phyloP scores from a whole-genome alignment of 2,888 invertebrate genomes.

The Coenonympha glycerion region DNA sequence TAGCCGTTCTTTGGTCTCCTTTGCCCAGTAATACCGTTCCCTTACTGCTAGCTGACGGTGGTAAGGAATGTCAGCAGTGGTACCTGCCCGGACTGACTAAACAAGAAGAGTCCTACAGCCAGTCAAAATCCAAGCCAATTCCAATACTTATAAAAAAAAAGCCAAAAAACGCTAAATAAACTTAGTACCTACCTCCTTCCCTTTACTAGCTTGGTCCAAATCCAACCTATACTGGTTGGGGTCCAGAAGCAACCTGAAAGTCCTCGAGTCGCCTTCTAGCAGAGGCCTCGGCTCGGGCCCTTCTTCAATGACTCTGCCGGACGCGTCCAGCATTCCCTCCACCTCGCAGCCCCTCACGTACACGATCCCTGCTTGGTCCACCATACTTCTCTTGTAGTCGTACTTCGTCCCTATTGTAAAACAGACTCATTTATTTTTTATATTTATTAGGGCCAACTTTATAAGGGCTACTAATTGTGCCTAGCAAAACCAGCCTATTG shows the following conservation, averaged over 20 bases:
- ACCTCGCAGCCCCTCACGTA: slow-evolving; percentile 98
- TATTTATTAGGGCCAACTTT: too few relatives aligned
- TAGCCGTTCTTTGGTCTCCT: too few relatives aligned
- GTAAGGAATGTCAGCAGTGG: too few relatives aligned
- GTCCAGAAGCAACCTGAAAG: slow-evolving; percentile 95
- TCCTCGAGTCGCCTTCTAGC: slow-evolving; percentile 90
- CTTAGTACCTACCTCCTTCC: slow-evolving; percentile 80
- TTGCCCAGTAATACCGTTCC: too few relatives aligned
- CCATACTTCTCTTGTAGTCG: slow-evolving; percentile 87
- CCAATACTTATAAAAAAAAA: too few relatives aligned
- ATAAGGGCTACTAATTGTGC: too few relatives aligned
- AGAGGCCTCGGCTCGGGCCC: slow-evolving; percentile 92
- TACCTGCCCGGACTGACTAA: too few relatives aligned
- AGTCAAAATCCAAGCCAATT: too few relatives aligned
- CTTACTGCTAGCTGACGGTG: too few relatives aligned
- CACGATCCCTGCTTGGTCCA: slow-evolving; percentile 93
- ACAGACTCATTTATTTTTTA: too few relatives aligned
- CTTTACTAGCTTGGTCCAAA: slow-evolving; percentile 88
- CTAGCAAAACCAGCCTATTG: too few relatives aligned
- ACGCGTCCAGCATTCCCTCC: slow-evolving; percentile 97
- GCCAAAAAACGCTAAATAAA: not conserved
- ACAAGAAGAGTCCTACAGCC: too few relatives aligned
- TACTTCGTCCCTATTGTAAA: slow-evolving; percentile 83
- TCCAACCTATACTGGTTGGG: slow-evolving; percentile 97
- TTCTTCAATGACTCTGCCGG: slow-evolving; percentile 97